Evolutionary conservation across 2,888 invertebrate species (phyloP), one percentile per base, ranked within the genome.

Genomic region (Archips xylosteana): DNA sequence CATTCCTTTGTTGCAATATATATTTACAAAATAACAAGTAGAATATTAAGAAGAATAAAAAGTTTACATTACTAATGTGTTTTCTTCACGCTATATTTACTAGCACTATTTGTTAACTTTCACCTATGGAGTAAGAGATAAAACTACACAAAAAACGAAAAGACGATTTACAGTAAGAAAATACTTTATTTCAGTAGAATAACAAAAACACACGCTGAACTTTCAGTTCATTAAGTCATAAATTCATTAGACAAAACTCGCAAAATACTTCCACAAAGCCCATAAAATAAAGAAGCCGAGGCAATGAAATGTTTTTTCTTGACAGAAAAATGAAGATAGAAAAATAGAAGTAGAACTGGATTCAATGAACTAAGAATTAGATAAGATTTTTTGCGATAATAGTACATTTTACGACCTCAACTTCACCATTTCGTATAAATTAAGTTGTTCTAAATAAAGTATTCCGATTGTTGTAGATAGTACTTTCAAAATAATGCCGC

Each of bases 381-480:
- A 76, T 74, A 81, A 73, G 74, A 74, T 66, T 78, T 74, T 62
- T 76, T 75, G 78, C 76, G 65, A 39, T 4, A 39, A 39, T 39
- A 39, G 39, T 71, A 84, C 91, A 93, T 92, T 93, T 91, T 77
- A 92, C 80, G 82, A 92, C 92, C 92, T 92, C 92, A 91, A 91
- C 92, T 91, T 91, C 89, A 75, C 80, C 82, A 82, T 81, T 85
- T 82, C 76, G 84, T 88, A 83, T 81, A 90, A 90, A 87, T 75
- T 75, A 81, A 82, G 81, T 65, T 79, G 70, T 81, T 83, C 79
- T 78, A 87, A 89, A 84, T 39, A 84, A 45, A 45, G 39, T 23
- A 54, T 65, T 67, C 64, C 63, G 49, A 63, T 57, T 60, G 67
- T 36, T 23, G 57, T 64, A 64, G 63, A 69, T n/a, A 59, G 45